A percentile compares a stretch with the other conserved stretches of the same genome.
Conservation (phyloP, 2,888 invertebrate genomes). For the Leucoma salicis region DNA sequence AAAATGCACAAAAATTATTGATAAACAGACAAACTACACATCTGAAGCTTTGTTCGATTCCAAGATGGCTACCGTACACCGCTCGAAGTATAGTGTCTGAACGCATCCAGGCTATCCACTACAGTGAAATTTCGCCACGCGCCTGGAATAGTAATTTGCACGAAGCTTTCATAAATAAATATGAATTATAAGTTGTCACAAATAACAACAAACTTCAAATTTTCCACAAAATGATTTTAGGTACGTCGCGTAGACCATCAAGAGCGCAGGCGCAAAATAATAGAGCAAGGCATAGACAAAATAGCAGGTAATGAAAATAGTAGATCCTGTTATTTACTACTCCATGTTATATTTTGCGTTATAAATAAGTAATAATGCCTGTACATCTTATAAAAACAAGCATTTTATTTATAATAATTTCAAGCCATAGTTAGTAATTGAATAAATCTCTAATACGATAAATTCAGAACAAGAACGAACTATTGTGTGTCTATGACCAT, state of each 20-base stretch:
- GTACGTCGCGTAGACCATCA: constrained; percentile 80
- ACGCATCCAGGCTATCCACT: constrained; percentile 76
- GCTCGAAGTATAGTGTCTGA: constrained; percentile 78
- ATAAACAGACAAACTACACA: constrained; percentile 84
- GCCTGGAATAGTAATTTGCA: constrained; percentile 77
- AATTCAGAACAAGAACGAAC: constrained; percentile 12
- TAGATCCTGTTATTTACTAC: constrained; percentile 13
- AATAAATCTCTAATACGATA: background rate
- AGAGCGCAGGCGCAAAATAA: constrained; percentile 82
- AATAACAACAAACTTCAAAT: constrained; percentile 81
- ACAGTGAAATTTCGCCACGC: constrained; percentile 71
- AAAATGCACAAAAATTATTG: constrained; percentile 83
- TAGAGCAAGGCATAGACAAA: constrained; percentile 75
- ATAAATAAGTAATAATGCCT: too few relatives aligned
- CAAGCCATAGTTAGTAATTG: too few relatives aligned
- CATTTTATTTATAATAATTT: too few relatives aligned
- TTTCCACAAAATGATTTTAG: constrained; percentile 80
- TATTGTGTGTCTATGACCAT: constrained; percentile 12
- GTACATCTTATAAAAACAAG: too few relatives aligned
- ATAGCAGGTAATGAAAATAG: constrained; percentile 35
- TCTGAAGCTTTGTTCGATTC: constrained; percentile 85
- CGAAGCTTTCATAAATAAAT: constrained; percentile 79
- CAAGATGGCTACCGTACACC: constrained; percentile 86
- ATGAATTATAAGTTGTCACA: constrained; percentile 76
- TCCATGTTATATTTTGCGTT: too few relatives aligned